Conservation (phyloP, 2,797 vertebrate species). For the Dipus sagitta region DNA sequence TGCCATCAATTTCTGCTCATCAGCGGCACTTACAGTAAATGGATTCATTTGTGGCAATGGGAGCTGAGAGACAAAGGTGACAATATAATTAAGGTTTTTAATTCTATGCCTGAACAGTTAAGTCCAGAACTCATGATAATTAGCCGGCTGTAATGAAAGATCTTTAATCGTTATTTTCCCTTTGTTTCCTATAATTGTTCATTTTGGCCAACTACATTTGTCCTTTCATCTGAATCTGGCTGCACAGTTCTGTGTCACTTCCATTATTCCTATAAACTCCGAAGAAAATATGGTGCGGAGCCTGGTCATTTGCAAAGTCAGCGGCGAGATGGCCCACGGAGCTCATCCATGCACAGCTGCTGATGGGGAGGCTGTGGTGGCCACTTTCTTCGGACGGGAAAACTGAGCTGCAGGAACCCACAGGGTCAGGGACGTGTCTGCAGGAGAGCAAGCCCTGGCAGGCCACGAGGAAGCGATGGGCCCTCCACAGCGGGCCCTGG, state of each 20-base stretch:
- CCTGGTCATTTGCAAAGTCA: slow-evolving; percentile 71
- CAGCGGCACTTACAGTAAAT: slow-evolving; percentile 93
- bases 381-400: slow-evolving; percentile 38
- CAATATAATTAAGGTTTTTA: slow-evolving; percentile 99
- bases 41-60: slow-evolving; percentile 90
- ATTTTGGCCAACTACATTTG: slow-evolving; percentile 86
- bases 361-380: neutral
- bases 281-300: slow-evolving; percentile 50
- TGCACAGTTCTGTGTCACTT: slow-evolving; percentile 68
- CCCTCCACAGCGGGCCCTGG: neutral
- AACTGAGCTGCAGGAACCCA: neutral
- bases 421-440: neutral
- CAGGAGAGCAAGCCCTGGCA: neutral
- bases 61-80: slow-evolving; percentile 92
- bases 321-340: neutral
- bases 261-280: slow-evolving; percentile 64
- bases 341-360: neutral
- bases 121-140: slow-evolving; percentile 99
- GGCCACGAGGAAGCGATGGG: neutral
- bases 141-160: slow-evolving; percentile 95
- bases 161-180: slow-evolving; percentile 93
- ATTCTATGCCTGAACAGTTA: slow-evolving; percentile 99
- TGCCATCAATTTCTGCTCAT: slow-evolving; percentile 94
- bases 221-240: slow-evolving; percentile 85
- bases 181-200: slow-evolving; percentile 90